Percentiles rank a stretch among this genome's conserved stretches.
Conservation (phyloP, 2,113 vertebrate species). For the Chlorocebus sabaeus region DNA sequence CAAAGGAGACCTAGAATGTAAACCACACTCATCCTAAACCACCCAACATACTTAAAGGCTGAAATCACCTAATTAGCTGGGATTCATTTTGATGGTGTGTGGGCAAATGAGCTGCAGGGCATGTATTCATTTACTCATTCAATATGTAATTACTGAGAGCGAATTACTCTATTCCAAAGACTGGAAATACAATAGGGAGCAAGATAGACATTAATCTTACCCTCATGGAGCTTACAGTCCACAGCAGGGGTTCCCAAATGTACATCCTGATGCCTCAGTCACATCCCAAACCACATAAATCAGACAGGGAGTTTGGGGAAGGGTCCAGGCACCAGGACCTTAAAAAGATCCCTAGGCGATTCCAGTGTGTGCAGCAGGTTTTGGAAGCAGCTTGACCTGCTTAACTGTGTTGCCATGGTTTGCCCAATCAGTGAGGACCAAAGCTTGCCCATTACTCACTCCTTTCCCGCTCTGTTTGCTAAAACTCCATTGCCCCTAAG, state of each 20-base stretch:
- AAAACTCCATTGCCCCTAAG: neutral
- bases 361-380: neutral
- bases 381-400: neutral
- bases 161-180: neutral
- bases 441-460: neutral
- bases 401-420: neutral
- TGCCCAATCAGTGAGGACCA: neutral
- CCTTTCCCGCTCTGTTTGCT: neutral
- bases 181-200: neutral
- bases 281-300: neutral
- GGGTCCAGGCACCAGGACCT: neutral
- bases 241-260: neutral
- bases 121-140: neutral
- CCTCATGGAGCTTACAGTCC: neutral
- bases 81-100: conserved; percentile 18
- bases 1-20: neutral
- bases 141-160: neutral
- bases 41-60: conserved; percentile 7
- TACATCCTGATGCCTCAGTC: neutral
- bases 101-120: neutral
- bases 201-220: neutral
- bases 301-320: neutral
- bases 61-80: conserved; percentile 38
- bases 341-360: neutral
- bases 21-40: neutral